These are phyloP conservation scores for Ectobius pallidus DNA, from an alignment of 2,888 invertebrate species.

Conservation along the genomic window DNA sequence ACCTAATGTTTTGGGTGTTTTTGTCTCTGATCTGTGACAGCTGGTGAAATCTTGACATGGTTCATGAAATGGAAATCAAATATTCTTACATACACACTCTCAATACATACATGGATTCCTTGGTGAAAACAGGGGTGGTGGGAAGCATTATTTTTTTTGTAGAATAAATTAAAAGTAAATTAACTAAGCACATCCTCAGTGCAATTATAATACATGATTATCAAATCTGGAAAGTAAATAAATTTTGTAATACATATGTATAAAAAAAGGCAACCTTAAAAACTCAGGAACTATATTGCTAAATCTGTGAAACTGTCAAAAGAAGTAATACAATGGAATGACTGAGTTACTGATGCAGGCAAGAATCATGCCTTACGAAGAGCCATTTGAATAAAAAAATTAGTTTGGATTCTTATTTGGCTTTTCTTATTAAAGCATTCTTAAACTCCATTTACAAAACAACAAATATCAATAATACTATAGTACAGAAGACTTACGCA, in stretches of 20 bases:
- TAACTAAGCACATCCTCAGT: neutral
- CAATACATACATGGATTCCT: neutral
- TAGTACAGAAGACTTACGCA: conserved; percentile 18
- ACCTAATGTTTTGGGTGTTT: neutral
- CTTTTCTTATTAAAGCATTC: neutral
- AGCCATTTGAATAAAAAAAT: no score
- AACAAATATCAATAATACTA: conserved; percentile 19
- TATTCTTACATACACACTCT: neutral
- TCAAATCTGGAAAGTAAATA: neutral
- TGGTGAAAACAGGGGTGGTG: neutral
- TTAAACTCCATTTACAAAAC: conserved; percentile 22
- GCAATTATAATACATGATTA: neutral
- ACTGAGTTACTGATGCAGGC: neutral
- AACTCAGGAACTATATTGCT: neutral
- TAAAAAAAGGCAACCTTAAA: neutral
- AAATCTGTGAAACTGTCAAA: neutral
- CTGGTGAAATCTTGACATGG: neutral
- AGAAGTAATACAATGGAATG: conserved; percentile 9
- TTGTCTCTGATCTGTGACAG: neutral
- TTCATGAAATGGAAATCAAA: neutral
- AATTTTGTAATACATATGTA: neutral
- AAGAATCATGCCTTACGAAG: neutral
- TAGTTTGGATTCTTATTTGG: no score
- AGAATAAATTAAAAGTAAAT: neutral
- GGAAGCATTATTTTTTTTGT: neutral